Conservation (phyloP, 2,888 invertebrate genomes). For the Rhingia campestris region DNA sequence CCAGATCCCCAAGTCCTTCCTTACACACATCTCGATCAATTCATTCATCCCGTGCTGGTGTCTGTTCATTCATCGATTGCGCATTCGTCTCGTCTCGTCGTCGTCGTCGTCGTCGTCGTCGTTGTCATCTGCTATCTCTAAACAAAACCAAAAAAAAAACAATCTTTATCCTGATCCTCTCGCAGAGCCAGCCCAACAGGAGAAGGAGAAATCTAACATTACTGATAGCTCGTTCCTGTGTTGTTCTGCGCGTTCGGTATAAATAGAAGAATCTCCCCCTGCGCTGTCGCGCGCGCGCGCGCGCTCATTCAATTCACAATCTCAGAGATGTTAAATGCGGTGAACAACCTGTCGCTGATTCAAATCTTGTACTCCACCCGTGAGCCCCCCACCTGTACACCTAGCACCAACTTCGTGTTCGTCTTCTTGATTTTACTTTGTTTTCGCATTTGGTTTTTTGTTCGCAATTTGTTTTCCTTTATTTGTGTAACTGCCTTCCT, state of each 20-base stretch:
- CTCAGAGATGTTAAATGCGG: slow-evolving; percentile 71
- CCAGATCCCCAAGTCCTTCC: not conserved
- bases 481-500: slow-evolving; percentile 23
- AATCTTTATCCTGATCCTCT: slow-evolving; percentile 17
- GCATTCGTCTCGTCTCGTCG: slow-evolving; percentile 23
- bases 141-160: not conserved
- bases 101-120: not conserved
- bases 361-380: slow-evolving; percentile 57
- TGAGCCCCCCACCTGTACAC: slow-evolving; percentile 50
- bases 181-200: slow-evolving; percentile 6
- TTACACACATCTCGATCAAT: slow-evolving; percentile 2
- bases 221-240: slow-evolving; percentile 51
- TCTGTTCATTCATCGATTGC: slow-evolving; percentile 48
- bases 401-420: slow-evolving; percentile 36
- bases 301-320: slow-evolving; percentile 36
- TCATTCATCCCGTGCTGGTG: slow-evolving; percentile 31
- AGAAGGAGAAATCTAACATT: slow-evolving; percentile 40
- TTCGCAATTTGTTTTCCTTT: slow-evolving; percentile 23
- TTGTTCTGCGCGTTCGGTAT: slow-evolving; percentile 12
- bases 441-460: not conserved
- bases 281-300: slow-evolving; percentile 21
- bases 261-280: slow-evolving; percentile 39
- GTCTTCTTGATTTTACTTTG: slow-evolving; percentile 12
- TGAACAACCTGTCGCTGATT: slow-evolving; percentile 73
- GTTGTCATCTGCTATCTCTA: not conserved